These are phyloP conservation scores for Cynopterus sphinx DNA, from an alignment of 2,797 vertebrate genomes.

Conservation along the genomic window DNA sequence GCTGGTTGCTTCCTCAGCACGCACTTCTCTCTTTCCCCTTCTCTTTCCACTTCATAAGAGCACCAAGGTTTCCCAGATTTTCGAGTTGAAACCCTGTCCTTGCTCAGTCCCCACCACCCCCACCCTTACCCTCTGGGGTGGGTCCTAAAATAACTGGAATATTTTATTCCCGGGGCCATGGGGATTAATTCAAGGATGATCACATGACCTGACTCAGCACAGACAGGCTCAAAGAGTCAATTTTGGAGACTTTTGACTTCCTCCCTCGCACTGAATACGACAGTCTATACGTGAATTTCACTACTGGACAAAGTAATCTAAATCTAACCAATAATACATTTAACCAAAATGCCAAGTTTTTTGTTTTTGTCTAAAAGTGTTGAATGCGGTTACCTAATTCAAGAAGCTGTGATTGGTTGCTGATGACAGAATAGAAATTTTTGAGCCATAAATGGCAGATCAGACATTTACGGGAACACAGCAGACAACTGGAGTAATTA, in stretches of 20 bases:
- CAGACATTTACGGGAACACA: not conserved
- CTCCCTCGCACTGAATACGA: not conserved
- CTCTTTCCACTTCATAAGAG: not conserved
- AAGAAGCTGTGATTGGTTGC: not conserved
- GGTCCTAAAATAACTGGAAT: not conserved
- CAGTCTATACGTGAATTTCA: not conserved
- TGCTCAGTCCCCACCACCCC: not conserved
- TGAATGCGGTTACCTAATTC: not conserved
- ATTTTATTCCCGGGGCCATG: not conserved
- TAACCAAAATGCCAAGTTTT: conserved; percentile 20
- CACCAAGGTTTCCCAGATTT: not conserved
- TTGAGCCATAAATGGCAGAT: not conserved
- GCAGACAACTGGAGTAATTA: not conserved
- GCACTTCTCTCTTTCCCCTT: not conserved
- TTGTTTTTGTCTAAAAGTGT: conserved; percentile 18
- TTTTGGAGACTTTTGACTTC: not conserved
- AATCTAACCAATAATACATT: conserved; percentile 1
- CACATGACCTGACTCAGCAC: not conserved
- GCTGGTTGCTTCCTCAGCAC: not conserved
- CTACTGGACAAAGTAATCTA: not conserved
- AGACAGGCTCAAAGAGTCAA: not conserved
- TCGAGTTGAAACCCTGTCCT: not conserved
- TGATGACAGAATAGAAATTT: conserved; percentile 32
- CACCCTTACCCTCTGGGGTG: not conserved
- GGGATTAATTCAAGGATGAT: not conserved